Evolutionary conservation across 2,113 vertebrate species (phyloP).

Genomic region (Catharus minimus): DNA sequence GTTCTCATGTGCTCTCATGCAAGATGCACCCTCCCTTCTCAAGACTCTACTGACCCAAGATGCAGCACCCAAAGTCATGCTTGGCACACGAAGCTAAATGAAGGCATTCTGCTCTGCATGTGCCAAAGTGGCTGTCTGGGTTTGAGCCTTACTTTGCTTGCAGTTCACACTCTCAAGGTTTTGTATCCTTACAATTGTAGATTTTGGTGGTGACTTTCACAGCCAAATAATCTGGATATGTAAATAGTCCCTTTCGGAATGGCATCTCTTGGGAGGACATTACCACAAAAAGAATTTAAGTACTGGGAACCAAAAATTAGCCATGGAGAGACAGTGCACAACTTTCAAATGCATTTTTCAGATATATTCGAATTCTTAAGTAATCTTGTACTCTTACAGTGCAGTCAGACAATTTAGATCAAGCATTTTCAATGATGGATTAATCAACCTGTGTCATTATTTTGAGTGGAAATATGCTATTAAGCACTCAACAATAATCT

Average conservation of each 20-base stretch:
- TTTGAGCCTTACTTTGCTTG: not conserved
- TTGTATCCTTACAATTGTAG: not conserved
- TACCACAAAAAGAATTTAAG: not conserved
- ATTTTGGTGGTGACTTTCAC: not conserved
- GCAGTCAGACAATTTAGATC: not conserved
- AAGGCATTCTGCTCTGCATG: not conserved
- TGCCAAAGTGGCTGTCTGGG: not conserved
- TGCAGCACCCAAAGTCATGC: not conserved
- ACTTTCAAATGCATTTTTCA: not conserved
- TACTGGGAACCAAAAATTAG: not conserved
- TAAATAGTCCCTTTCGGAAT: not conserved
- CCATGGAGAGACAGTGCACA: rapidly evolving
- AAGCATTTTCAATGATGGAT: not conserved
- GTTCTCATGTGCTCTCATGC: not conserved
- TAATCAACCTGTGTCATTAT: not conserved
- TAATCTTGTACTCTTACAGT: not conserved
- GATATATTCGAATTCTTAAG: not conserved
- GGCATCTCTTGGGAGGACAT: not conserved
- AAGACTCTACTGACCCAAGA: not conserved
- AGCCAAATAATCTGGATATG: not conserved
- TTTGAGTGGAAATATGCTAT: not conserved
- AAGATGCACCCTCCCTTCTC: not conserved
- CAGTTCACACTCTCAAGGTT: not conserved
- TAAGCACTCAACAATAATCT: not conserved
- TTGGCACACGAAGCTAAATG: not conserved